Evolutionary conservation across 2,888 invertebrate genomes (phyloP).

Genomic region (Neoascia interrupta): DNA sequence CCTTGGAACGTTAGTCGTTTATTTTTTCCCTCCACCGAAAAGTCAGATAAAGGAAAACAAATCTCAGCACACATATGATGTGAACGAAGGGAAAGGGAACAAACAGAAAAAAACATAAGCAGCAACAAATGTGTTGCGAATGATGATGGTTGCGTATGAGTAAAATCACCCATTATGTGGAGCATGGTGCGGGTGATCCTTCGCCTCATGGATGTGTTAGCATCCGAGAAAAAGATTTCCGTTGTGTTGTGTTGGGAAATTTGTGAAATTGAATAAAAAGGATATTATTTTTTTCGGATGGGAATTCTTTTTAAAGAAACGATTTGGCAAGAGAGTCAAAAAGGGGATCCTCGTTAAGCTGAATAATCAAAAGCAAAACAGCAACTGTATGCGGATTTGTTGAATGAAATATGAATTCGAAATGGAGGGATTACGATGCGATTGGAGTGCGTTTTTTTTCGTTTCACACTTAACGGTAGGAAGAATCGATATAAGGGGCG

Average conservation of each 20-base stretch:
- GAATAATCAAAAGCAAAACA: slow-evolving; percentile 56
- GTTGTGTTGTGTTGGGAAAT: slow-evolving; percentile 37
- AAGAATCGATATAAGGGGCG: no score
- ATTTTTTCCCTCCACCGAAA: background rate
- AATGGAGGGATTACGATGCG: no score
- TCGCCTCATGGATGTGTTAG: background rate
- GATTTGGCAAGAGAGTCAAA: slow-evolving; percentile 15
- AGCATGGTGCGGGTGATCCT: background rate
- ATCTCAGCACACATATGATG: slow-evolving; percentile 35
- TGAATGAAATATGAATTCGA: no score
- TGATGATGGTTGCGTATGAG: slow-evolving; percentile 46
- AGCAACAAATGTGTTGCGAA: slow-evolving; percentile 49
- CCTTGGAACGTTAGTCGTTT: slow-evolving; percentile 23
- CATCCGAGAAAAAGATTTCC: slow-evolving; percentile 11
- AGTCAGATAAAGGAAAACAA: slow-evolving; percentile 58
- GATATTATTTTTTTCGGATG: slow-evolving; percentile 18
- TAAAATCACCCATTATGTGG: slow-evolving; percentile 32
- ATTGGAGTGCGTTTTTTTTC: no score
- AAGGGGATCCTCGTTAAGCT: slow-evolving; percentile 62
- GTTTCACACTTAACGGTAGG: no score
- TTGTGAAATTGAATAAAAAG: slow-evolving; percentile 55
- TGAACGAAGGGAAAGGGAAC: slow-evolving; percentile 10
- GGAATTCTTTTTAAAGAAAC: slow-evolving; percentile 14
- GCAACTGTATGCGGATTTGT: no score
- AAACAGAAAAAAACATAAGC: slow-evolving; percentile 8